phyloP scores from a whole-genome alignment of 2,113 vertebrate genomes.

The Verasper variegatus region DNA sequence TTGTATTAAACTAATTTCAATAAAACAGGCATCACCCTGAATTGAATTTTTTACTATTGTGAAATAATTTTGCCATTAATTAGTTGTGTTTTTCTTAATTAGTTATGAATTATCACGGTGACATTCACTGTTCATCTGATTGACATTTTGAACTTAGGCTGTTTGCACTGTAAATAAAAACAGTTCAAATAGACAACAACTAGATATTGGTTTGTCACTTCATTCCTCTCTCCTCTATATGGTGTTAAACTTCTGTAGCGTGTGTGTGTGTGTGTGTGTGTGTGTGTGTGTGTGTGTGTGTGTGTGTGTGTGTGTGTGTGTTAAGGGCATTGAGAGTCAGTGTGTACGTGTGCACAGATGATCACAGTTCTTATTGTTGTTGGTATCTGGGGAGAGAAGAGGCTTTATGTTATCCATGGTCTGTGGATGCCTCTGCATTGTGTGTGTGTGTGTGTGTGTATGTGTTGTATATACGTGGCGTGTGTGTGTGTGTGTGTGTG shows the following conservation, averaged over 20 bases:
- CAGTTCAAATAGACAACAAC: not conserved
- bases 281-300: constrained; percentile 4
- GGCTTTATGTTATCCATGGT: constrained; percentile 71
- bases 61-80: no score
- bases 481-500: constrained; percentile 33
- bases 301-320: constrained; percentile 12
- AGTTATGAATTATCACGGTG: no score
- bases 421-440: constrained; percentile 34
- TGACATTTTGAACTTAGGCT: not conserved
- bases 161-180: not conserved
- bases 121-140: no score
- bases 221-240: not conserved
- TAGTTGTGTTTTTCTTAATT: no score
- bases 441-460: constrained; percentile 16
- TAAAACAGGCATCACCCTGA: no score
- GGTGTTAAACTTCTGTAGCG: not conserved
- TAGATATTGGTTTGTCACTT: not conserved
- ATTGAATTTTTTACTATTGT: no score
- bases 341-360: constrained; percentile 47
- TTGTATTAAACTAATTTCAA: no score
- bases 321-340: constrained; percentile 17
- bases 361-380: constrained; percentile 74
- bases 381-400: constrained; percentile 68
- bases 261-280: constrained; percentile 5
- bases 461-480: not conserved